These are phyloP conservation scores for Stictonetta naevosa DNA, from an alignment of 2,113 vertebrate genomes.

Conservation along the genomic window DNA sequence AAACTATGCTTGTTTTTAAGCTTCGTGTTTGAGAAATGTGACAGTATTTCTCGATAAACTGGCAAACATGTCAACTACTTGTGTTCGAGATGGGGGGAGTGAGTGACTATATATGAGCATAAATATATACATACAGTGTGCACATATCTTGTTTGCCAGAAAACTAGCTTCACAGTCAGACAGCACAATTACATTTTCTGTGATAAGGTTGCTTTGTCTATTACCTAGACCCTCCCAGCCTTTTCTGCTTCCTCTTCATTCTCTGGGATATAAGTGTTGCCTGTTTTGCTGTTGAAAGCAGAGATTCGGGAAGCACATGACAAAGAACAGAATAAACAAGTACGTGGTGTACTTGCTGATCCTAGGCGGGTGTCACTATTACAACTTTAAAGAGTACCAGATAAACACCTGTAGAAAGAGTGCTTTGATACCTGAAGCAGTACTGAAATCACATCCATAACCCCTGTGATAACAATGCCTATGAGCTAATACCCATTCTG, in stretches of 20 bases:
- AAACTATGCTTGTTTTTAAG: not conserved
- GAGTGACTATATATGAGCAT: not conserved
- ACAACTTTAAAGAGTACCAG: not conserved
- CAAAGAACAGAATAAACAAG: not conserved
- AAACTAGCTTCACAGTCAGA: not conserved
- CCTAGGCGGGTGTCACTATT: not conserved
- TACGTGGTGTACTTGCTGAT: not conserved
- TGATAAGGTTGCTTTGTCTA: not conserved
- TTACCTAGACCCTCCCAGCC: not conserved
- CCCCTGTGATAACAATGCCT: not conserved
- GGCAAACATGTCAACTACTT: not conserved
- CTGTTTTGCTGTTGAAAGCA: not conserved
- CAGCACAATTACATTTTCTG: not conserved
- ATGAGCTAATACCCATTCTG: not conserved
- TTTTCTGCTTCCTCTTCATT: not conserved
- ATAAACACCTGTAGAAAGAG: not conserved
- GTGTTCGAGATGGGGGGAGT: not conserved
- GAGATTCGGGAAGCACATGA: not conserved
- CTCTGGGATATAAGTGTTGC: not conserved
- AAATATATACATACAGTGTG: accelerated
- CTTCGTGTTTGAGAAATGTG: not conserved
- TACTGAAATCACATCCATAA: not conserved
- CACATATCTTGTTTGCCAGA: not conserved
- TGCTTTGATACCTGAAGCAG: not conserved
- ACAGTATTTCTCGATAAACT: not conserved